Conservation (phyloP, 2,888 invertebrate species). For the Drosophila imparisetae region DNA sequence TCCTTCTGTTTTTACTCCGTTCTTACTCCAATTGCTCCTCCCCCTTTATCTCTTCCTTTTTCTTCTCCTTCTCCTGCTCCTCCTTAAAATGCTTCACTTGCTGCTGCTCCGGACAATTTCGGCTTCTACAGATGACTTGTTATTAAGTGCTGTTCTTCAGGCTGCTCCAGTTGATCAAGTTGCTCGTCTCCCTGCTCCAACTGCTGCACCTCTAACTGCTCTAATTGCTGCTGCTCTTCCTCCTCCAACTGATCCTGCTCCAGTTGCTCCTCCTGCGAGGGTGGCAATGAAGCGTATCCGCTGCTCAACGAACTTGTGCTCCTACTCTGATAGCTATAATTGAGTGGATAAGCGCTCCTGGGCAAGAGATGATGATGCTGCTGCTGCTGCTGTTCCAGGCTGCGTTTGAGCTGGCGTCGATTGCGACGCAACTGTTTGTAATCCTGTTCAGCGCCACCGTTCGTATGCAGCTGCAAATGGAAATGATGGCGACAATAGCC, state of each 20-base stretch:
- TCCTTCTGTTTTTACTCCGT: not conserved
- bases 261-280: slow-evolving; percentile 28
- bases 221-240: slow-evolving; percentile 26
- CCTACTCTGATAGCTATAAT: slow-evolving; percentile 34
- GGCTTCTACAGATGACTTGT: slow-evolving; percentile 13
- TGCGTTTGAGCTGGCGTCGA: slow-evolving; percentile 78
- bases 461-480: slow-evolving; percentile 76
- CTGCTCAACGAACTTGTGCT: slow-evolving; percentile 66
- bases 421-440: slow-evolving; percentile 72
- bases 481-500: slow-evolving; percentile 84
- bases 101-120: not conserved
- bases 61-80: not conserved
- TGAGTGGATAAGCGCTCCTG: slow-evolving; percentile 40
- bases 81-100: not conserved
- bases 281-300: slow-evolving; percentile 60
- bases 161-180: slow-evolving; percentile 2
- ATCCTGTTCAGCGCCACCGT: slow-evolving; percentile 55
- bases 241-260: slow-evolving; percentile 20
- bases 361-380: slow-evolving; percentile 7
- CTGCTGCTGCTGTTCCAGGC: slow-evolving; percentile 72
- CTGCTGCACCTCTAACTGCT: not conserved
- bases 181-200: slow-evolving; percentile 4
- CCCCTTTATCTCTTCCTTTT: not conserved
- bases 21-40: not conserved
- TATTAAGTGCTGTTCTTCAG: slow-evolving; percentile 13